Evolutionary conservation across 2,797 vertebrate species (phyloP).

Genomic region (Helarctos malayanus): DNA sequence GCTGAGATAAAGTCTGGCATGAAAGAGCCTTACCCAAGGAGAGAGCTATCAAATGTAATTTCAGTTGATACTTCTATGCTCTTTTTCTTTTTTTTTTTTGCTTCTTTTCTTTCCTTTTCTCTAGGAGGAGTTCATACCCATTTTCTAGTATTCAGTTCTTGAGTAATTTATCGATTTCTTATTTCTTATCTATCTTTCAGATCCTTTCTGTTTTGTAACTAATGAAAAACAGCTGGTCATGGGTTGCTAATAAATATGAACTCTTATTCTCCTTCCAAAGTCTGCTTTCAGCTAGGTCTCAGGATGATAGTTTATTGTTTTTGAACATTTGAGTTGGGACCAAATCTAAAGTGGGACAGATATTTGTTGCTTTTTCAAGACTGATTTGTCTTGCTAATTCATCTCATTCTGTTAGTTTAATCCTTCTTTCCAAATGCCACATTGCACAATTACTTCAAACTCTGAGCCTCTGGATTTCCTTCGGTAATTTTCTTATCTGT

Average conservation of each 20-base stretch:
- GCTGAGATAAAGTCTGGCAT: background rate
- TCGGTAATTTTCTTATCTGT: background rate
- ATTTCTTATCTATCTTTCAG: constrained; percentile 23
- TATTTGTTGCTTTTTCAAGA: constrained; percentile 43
- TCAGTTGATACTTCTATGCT: background rate
- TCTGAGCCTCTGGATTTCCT: background rate
- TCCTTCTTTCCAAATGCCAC: background rate
- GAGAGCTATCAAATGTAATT: background rate
- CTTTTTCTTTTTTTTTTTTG: background rate
- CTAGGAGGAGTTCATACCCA: background rate
- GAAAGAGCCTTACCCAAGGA: background rate
- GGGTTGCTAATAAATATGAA: constrained; percentile 1
- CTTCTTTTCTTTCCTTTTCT: background rate
- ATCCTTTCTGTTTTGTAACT: constrained; percentile 18
- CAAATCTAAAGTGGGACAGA: constrained; percentile 26
- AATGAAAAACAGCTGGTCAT: constrained; percentile 49
- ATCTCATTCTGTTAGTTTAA: background rate
- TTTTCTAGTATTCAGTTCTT: constrained; percentile 36
- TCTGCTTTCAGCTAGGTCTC: constrained; percentile 15
- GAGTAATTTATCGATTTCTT: constrained; percentile 1
- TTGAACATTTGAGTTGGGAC: constrained; percentile 22
- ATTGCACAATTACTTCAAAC: background rate
- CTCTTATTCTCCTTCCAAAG: background rate
- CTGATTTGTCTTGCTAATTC: background rate
- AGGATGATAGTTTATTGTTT: constrained; percentile 12